These are phyloP conservation scores for Xyrauchen texanus DNA, from an alignment of 2,113 vertebrate species.

Conservation along the genomic window DNA sequence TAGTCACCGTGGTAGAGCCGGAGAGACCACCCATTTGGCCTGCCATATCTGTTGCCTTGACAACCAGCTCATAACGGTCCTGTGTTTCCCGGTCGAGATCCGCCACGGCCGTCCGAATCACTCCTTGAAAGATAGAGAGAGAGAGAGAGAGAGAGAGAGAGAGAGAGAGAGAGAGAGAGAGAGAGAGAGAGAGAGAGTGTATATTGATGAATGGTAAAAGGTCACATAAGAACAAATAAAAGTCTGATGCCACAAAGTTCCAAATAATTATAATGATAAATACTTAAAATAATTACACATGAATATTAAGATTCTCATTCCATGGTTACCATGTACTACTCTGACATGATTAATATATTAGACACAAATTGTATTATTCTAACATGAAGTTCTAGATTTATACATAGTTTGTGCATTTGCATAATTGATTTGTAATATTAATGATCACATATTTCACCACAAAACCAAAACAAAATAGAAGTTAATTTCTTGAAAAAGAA, in stretches of 20 bases:
- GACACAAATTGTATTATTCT: too few relatives aligned
- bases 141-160: conserved; percentile 26
- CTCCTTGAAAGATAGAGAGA: conserved; percentile 73
- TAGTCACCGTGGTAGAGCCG: conserved; percentile 95
- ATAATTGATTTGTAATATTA: too few relatives aligned
- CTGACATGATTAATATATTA: too few relatives aligned
- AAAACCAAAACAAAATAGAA: too few relatives aligned
- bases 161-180: conserved; percentile 30
- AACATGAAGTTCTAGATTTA: too few relatives aligned
- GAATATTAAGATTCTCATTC: too few relatives aligned
- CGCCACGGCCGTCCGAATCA: conserved; percentile 93
- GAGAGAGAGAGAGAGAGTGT: not conserved
- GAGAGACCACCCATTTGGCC: conserved; percentile 91
- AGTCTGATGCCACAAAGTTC: not conserved
- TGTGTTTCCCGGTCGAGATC: conserved; percentile 95
- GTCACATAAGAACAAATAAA: conserved; percentile 39
- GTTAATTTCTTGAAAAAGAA: too few relatives aligned
- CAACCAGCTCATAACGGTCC: conserved; percentile 95
- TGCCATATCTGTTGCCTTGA: conserved; percentile 97
- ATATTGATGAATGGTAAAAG: conserved; percentile 45
- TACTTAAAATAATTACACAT: too few relatives aligned
- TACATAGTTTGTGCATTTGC: too few relatives aligned
- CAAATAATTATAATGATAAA: not conserved
- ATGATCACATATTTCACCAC: too few relatives aligned
- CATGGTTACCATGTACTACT: too few relatives aligned